Base-by-base conservation (phyloP, 2,888 invertebrate genomes). In the Drosophila anceps region DNA sequence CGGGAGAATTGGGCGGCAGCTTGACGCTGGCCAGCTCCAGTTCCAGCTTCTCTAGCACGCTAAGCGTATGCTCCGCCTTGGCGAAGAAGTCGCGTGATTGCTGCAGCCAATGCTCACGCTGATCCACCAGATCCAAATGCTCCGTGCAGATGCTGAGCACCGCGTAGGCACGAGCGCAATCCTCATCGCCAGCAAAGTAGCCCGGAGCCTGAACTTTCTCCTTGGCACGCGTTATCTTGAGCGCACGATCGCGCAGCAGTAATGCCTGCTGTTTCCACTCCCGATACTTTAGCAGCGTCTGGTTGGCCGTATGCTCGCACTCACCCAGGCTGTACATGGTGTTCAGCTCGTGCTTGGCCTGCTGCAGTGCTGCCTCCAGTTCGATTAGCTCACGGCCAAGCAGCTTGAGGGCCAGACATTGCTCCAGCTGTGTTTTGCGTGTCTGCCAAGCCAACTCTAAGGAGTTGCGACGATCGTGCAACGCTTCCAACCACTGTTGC, bases 141-240 rank as follows among this genome's bases (percentile, higher is more conserved):
- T 96, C 96, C 29, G 96, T 95, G 27, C 95, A 95, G 5, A 94
- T 93, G 67, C 95, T 95, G 31, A 96, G 93, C 54, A 96, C 94
- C 44, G 94, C 93, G 88, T 96, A 96, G 6, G 96, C 95, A 80
- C 95, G 94, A 55, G 94, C 94, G 59, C 94, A 95, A 2, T 95
- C 95, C 87, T 95, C 95, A 82, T 95, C 95, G 4, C 95, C 95
- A 27, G 95, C 96, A 84, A 96, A 95, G 87, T 95, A 95, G 35
- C 96, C 96, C 4, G 95, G 94, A 27, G 95, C 94, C 50, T 95
- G 94, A 67, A 97, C 94, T 88, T 96, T 95, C 92, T 97, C 97
- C 18, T 96, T 96, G 43, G 96, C 96, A 87, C 96, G 95, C 27
- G 96, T 95, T 82, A 97, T 95, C 92, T 95, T 96, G 58, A 97